A percentile compares a stretch with the other conserved stretches of the same genome.
Evolutionary conservation across 2,888 invertebrate species (phyloP).

Genomic region (Andrena chrysosceles): DNA sequence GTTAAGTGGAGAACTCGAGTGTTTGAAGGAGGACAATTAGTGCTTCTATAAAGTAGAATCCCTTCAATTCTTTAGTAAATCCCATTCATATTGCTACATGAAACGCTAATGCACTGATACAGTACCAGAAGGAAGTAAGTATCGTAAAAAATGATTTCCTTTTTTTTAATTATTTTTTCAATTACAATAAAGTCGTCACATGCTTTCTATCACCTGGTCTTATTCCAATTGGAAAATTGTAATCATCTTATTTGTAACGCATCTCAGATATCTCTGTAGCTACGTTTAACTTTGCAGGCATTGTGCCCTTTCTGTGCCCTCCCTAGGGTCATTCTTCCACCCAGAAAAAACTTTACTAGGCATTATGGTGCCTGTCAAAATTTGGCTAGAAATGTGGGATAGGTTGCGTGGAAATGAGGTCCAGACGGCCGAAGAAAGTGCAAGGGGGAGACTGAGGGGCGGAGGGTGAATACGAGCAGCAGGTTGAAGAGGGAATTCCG

Average conservation of each 20-base stretch:
- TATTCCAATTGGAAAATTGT: background rate
- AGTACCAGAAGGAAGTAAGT: background rate
- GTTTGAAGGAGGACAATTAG: background rate
- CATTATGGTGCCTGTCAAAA: constrained; percentile 69
- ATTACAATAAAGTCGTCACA: background rate
- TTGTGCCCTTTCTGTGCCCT: constrained; percentile 32
- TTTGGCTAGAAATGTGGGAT: constrained; percentile 64
- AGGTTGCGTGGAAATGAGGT: constrained; percentile 72
- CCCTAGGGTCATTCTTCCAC: constrained; percentile 49
- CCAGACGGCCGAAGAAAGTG: constrained; percentile 39
- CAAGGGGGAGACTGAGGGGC: background rate
- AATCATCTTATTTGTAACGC: background rate
- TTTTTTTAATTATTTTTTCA: background rate
- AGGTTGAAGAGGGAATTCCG: constrained; percentile 64
- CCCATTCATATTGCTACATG: background rate
- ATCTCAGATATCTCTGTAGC: background rate
- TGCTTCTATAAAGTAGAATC: background rate
- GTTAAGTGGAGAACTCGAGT: background rate
- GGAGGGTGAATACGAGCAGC: constrained; percentile 31
- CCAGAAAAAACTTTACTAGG: constrained; percentile 40
- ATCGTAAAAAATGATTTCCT: background rate
- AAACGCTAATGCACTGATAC: background rate
- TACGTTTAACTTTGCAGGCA: constrained; percentile 33
- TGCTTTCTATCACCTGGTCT: background rate
- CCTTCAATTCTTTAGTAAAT: background rate